Percentiles rank a stretch among this genome's conserved stretches.
These are phyloP conservation scores for Sturmia bella DNA, from an alignment of 2,888 invertebrate species.

Conservation along the genomic window DNA sequence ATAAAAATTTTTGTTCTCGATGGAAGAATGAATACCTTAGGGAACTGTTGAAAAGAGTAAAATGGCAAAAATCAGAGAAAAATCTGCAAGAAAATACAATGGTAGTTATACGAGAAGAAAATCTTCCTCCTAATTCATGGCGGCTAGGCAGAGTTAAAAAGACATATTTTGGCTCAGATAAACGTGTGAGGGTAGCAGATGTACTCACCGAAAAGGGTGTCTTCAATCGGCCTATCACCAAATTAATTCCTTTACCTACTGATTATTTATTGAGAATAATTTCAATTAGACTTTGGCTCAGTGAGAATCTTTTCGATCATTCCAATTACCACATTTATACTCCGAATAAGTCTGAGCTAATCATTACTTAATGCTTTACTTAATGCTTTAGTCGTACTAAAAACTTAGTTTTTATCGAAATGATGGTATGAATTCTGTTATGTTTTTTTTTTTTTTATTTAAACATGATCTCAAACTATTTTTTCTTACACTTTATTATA, in stretches of 20 bases:
- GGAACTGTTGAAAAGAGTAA: slow-evolving; percentile 17
- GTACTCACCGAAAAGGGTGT: not conserved
- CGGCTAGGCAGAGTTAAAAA: not conserved
- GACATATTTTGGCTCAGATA: not conserved
- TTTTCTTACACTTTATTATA: no score
- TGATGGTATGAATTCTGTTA: no score
- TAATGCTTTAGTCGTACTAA: no score
- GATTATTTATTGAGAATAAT: no score
- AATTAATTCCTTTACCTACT: not conserved
- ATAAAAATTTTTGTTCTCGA: slow-evolving; percentile 26
- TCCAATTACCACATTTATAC: no score
- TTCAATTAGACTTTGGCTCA: no score
- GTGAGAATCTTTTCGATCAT: no score
- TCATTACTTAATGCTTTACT: no score
- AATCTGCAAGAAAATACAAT: not conserved
- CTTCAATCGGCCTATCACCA: not conserved
- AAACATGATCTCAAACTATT: no score
- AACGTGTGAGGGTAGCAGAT: not conserved
- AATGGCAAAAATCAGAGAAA: slow-evolving; percentile 11
- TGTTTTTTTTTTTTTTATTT: no score
- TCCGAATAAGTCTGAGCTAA: no score
- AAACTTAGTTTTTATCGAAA: no score
- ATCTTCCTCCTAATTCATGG: not conserved
- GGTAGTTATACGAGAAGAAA: not conserved
- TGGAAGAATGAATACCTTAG: slow-evolving; percentile 44